These are phyloP conservation scores for Sarcoramphus papa DNA, from an alignment of 2,797 vertebrate species.

Conservation along the genomic window DNA sequence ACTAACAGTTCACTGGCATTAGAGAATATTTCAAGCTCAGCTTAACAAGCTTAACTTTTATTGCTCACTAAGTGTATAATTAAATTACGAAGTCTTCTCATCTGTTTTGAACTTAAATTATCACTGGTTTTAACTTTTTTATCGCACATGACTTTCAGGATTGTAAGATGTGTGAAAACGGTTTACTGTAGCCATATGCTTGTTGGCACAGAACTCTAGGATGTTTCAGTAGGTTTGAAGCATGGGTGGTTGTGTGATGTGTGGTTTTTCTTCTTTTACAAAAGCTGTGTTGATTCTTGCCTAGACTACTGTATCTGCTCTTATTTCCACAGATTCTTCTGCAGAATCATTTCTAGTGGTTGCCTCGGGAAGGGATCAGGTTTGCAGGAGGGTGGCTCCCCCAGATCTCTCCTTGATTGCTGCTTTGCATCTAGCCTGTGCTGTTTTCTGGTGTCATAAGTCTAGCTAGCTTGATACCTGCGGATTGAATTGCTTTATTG, in stretches of 20 bases:
- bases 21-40: not conserved
- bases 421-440: not conserved
- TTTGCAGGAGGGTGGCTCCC: not conserved
- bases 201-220: not conserved
- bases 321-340: not conserved
- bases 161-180: slow-evolving; percentile 1
- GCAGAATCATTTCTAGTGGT: not conserved
- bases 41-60: not conserved
- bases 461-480: not conserved
- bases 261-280: not conserved
- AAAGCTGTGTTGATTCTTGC: slow-evolving; percentile 11
- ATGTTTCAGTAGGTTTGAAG: slow-evolving; percentile 6
- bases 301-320: not conserved
- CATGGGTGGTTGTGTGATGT: not conserved
- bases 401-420: not conserved
- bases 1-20: not conserved
- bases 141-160: not conserved
- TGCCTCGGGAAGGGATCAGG: not conserved
- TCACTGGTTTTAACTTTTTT: not conserved
- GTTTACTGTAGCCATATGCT: slow-evolving; percentile 41
- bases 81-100: not conserved
- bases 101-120: slow-evolving; percentile 16
- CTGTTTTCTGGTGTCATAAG: not conserved
- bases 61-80: not conserved
- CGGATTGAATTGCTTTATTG: rapidly evolving